Evolutionary conservation across 2,113 vertebrate species (phyloP).

Genomic region (Microcebus ravelobensis): DNA sequence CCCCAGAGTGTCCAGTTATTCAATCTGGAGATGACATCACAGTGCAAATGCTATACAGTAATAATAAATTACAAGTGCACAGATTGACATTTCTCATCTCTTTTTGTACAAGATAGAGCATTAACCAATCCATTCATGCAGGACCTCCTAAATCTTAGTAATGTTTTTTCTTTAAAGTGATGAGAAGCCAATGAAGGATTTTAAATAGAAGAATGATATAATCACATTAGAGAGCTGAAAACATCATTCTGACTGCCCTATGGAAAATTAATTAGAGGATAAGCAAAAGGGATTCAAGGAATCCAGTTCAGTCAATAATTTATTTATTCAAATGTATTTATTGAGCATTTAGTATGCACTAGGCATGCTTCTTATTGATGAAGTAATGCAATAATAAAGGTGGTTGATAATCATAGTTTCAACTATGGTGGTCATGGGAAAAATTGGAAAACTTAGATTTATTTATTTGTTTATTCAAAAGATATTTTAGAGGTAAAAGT

Average conservation of each 20-base stretch:
- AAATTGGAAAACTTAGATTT: not conserved
- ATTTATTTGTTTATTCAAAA: not conserved
- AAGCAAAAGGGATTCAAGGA: not conserved
- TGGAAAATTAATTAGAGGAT: not conserved
- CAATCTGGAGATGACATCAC: not conserved
- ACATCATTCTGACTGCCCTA: not conserved
- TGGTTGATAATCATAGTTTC: not conserved
- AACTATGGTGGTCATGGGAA: not conserved
- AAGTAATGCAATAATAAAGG: not conserved
- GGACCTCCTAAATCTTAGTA: constrained; percentile 39
- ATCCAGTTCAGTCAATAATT: not conserved
- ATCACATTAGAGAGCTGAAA: not conserved
- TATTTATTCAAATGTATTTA: not conserved
- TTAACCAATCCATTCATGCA: constrained; percentile 50
- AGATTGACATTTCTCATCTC: constrained; percentile 42
- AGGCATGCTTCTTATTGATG: not conserved
- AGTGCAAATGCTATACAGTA: not conserved
- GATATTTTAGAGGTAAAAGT: not conserved
- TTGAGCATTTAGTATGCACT: not conserved
- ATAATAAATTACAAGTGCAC: constrained; percentile 42
- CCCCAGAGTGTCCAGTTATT: constrained; percentile 26
- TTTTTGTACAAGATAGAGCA: constrained; percentile 51
- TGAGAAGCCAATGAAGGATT: not conserved
- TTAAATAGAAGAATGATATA: not conserved
- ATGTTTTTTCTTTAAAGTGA: constrained; percentile 5